Base-by-base conservation (phyloP, 2,113 vertebrate species). In the Bettongia penicillata region DNA sequence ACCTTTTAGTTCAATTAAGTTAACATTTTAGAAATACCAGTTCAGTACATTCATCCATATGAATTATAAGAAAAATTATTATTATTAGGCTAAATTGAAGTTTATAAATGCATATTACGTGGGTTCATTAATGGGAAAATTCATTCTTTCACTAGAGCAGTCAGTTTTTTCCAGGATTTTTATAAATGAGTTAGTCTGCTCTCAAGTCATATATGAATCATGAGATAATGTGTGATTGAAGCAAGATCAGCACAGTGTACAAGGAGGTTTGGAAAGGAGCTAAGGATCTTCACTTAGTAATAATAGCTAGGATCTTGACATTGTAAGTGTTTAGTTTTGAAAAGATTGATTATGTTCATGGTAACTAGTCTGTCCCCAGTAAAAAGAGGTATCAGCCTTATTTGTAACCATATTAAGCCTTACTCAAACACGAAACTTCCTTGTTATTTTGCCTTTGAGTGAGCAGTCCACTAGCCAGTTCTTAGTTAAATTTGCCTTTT, bases 391-490 rank as follows among this genome's bases (percentile, higher is more conserved):
- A 53, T 25, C 93, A 84, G 55, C 91, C 90, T 92, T 91, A n/a
- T 53, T 51, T 92, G 92, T 93, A 96, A 92, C 92, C 93, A 50
- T 95, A 37, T 95, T 93, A 68, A 89, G 95, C n/a, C n/a, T 94
- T 91, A 94, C 51, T 91, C 89, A 89, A 91, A 95, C 51, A 91
- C 23, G 25, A 97, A 68, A 92, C 53, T 51, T 93, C 68, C 48
- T 77, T 52, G 95, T 96, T 96, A 96, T 96, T 97, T 97, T 95
- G 89, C 91, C 93, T 91, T 93, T 77, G 49, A 48, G 61, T 96
- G 92, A 97, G 43, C 91, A 89, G 91, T 94, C 94, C 91, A 91
- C 16, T 84, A 93, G 51, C 91, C 94, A 47, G 55, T 28, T 94
- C 49, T 95, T 94, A 28, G 55, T 95, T 95, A 91, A 94, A 55